These are phyloP conservation scores for Argyrosomus japonicus DNA, from an alignment of 2,113 vertebrate genomes.

Conservation along the genomic window DNA sequence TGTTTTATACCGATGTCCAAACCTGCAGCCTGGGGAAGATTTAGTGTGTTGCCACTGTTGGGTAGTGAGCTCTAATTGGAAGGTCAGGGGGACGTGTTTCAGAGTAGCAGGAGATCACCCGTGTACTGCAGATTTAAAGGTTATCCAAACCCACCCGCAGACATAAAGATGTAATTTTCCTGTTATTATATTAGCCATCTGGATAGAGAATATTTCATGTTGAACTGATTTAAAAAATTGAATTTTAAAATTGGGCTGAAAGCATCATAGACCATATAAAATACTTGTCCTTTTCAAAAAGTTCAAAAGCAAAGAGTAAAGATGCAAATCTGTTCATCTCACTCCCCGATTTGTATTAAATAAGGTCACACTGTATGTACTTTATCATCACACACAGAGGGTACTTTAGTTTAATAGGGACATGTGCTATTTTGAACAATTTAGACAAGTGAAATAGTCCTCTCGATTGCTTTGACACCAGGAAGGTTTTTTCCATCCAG, in stretches of 20 bases:
- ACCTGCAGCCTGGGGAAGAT: slow-evolving; percentile 78
- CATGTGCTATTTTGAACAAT: slow-evolving; percentile 32
- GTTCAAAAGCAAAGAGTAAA: neutral
- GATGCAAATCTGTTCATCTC: neutral
- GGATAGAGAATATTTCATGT: slow-evolving; percentile 36
- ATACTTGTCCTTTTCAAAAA: slow-evolving; percentile 8
- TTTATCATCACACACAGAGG: neutral
- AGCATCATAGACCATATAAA: slow-evolving; percentile 4
- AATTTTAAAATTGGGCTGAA: slow-evolving; percentile 20
- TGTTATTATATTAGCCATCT: slow-evolving; percentile 68
- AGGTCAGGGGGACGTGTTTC: slow-evolving; percentile 79
- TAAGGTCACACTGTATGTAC: neutral
- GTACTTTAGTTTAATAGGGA: slow-evolving; percentile 13
- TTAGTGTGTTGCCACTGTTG: slow-evolving; percentile 73
- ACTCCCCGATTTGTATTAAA: neutral
- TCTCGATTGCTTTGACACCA: slow-evolving; percentile 50
- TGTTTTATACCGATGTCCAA: slow-evolving; percentile 76
- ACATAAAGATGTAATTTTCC: slow-evolving; percentile 70
- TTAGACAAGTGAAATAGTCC: slow-evolving; percentile 8
- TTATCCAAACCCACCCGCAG: slow-evolving; percentile 87
- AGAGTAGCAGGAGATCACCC: slow-evolving; percentile 79
- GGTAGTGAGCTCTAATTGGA: slow-evolving; percentile 80
- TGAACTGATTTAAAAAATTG: slow-evolving; percentile 35
- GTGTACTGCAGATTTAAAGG: slow-evolving; percentile 85
- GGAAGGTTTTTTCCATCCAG: slow-evolving; percentile 57